phyloP scores from a whole-genome alignment of 2,888 invertebrate genomes.

The Opisthograptis luteolata region DNA sequence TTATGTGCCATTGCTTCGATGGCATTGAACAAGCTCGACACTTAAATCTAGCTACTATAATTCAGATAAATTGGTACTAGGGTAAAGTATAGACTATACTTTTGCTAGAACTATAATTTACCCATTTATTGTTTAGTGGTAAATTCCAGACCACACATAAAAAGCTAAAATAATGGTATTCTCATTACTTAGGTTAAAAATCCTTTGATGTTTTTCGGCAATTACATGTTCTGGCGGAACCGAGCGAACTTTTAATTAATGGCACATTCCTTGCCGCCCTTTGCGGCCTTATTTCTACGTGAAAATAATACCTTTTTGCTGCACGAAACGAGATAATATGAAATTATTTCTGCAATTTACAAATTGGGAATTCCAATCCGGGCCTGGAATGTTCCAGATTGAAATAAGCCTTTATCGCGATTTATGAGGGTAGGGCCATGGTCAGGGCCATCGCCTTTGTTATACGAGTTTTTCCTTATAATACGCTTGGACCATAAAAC shows the following conservation, averaged over 20 bases:
- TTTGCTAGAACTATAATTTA: too few relatives aligned
- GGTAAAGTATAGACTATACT: too few relatives aligned
- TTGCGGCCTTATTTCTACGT: conserved; percentile 26
- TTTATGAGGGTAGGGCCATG: conserved; percentile 28
- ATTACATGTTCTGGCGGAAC: conserved; percentile 27
- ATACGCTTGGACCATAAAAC: neutral
- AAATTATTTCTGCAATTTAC: conserved; percentile 35
- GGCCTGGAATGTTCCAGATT: conserved; percentile 26
- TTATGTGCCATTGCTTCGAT: too few relatives aligned
- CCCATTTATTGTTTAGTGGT: too few relatives aligned
- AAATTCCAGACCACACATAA: too few relatives aligned
- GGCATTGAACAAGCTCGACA: too few relatives aligned
- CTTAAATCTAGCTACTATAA: too few relatives aligned
- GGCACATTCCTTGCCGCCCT: conserved; percentile 28
- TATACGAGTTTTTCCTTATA: conserved; percentile 6
- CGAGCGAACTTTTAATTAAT: conserved; percentile 38
- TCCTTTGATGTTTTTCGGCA: conserved; percentile 33
- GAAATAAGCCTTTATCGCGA: conserved; percentile 32
- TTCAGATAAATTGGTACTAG: too few relatives aligned
- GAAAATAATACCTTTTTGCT: conserved; percentile 32
- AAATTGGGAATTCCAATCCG: conserved; percentile 28
- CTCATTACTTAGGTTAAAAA: conserved; percentile 21
- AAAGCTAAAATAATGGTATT: conserved; percentile 20
- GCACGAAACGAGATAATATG: conserved; percentile 30
- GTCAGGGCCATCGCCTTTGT: conserved; percentile 17